Evolutionary conservation across 2,113 vertebrate species (phyloP).

Genomic region (Plecotus auritus): DNA sequence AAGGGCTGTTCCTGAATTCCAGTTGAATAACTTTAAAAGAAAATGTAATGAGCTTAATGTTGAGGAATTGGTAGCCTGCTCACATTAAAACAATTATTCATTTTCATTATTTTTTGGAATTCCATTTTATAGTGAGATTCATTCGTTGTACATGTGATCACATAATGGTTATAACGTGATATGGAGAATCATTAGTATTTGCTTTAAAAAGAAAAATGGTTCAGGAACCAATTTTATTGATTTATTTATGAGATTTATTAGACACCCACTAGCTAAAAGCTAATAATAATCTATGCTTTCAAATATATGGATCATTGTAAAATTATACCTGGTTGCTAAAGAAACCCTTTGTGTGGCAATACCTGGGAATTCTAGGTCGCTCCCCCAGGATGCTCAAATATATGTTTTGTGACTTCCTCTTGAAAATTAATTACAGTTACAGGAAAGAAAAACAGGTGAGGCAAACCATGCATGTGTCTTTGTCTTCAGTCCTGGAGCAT

Average conservation of each 20-base stretch:
- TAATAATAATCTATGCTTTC: constrained; percentile 30
- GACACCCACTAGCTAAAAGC: constrained; percentile 16
- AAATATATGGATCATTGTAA: constrained; percentile 32
- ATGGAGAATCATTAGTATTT: constrained; percentile 11
- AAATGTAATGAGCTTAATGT: not conserved
- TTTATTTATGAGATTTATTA: constrained; percentile 38
- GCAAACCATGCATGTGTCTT: not conserved
- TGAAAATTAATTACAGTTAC: constrained; percentile 31
- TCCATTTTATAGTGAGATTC: not conserved
- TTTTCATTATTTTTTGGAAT: not conserved
- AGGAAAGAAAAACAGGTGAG: not conserved
- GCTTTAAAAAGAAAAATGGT: constrained; percentile 46
- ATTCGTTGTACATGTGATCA: not conserved
- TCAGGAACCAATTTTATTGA: not conserved
- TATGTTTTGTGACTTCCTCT: not conserved
- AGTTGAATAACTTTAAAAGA: not conserved
- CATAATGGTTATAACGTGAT: not conserved
- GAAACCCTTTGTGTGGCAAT: not conserved
- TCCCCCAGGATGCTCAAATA: not conserved
- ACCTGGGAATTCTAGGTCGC: not conserved
- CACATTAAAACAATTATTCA: not conserved
- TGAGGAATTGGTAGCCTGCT: not conserved
- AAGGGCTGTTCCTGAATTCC: not conserved
- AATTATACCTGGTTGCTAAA: not conserved
- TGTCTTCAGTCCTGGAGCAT: not conserved